Evolutionary conservation across 2,113 vertebrate species (phyloP).

Genomic region (Cinclus cinclus): DNA sequence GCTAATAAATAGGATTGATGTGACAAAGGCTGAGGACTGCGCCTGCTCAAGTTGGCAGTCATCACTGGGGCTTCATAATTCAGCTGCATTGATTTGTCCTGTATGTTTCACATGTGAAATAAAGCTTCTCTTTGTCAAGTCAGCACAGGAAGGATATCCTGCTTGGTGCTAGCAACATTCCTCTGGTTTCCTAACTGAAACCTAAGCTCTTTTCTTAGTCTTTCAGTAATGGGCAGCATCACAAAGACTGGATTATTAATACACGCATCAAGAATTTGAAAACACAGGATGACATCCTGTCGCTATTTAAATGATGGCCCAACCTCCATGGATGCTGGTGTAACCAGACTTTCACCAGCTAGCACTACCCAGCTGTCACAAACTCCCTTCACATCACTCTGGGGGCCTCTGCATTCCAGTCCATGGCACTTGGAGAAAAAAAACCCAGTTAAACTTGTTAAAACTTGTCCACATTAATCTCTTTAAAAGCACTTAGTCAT

Average conservation of each 20-base stretch:
- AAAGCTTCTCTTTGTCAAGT: neutral
- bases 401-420: fast-evolving
- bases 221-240: neutral
- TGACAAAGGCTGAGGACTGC: neutral
- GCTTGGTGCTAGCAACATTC: neutral
- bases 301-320: neutral
- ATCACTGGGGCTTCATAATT: neutral
- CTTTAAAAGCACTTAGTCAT: neutral
- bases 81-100: neutral
- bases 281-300: neutral
- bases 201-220: neutral
- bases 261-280: neutral
- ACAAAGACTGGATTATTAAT: neutral
- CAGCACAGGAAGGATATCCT: neutral
- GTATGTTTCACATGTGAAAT: neutral
- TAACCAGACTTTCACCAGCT: neutral
- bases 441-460: neutral
- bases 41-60: neutral
- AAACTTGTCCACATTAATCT: neutral
- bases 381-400: neutral
- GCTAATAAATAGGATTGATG: neutral
- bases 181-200: neutral
- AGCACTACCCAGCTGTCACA: neutral
- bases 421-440: neutral
- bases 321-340: neutral